Conservation (phyloP, 2,888 invertebrate species). For the Pristionchus fissidentatus region DNA sequence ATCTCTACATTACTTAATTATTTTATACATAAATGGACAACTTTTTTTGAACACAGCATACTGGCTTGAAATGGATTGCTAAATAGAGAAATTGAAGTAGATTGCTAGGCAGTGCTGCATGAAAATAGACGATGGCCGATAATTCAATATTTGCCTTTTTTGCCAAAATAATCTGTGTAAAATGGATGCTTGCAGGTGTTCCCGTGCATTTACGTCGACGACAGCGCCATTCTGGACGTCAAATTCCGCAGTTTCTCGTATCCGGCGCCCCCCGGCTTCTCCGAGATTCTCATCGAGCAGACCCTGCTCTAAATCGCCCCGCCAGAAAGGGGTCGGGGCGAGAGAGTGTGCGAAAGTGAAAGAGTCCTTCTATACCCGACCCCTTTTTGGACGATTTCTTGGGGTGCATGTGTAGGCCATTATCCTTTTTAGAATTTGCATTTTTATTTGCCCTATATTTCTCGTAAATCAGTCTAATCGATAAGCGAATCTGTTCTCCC, state of each 20-base stretch:
- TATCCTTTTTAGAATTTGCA: too few species aligned
- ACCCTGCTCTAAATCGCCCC: constrained; percentile 85
- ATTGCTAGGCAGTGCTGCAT: neutral
- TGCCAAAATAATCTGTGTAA: neutral
- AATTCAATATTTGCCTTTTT: neutral
- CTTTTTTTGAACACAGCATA: neutral
- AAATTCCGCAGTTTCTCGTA: constrained; percentile 90
- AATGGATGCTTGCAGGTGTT: constrained; percentile 61
- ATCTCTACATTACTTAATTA: neutral
- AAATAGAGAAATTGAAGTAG: neutral
- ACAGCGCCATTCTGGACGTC: constrained; percentile 96
- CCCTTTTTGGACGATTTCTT: too few species aligned
- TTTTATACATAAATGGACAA: neutral
- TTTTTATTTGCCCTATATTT: too few species aligned
- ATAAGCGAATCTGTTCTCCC: too few species aligned
- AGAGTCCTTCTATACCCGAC: too few species aligned
- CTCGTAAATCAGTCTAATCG: too few species aligned
- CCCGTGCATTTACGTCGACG: constrained; percentile 86
- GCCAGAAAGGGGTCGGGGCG: too few species aligned
- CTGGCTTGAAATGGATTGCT: too few species aligned
- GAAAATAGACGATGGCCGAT: neutral
- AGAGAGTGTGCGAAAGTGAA: too few species aligned
- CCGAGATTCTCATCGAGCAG: constrained; percentile 96
- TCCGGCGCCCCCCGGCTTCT: constrained; percentile 84
- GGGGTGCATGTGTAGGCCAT: too few species aligned